Conservation (phyloP, 1,140 invertebrate genomes). For the Drosophila rhopaloa region DNA sequence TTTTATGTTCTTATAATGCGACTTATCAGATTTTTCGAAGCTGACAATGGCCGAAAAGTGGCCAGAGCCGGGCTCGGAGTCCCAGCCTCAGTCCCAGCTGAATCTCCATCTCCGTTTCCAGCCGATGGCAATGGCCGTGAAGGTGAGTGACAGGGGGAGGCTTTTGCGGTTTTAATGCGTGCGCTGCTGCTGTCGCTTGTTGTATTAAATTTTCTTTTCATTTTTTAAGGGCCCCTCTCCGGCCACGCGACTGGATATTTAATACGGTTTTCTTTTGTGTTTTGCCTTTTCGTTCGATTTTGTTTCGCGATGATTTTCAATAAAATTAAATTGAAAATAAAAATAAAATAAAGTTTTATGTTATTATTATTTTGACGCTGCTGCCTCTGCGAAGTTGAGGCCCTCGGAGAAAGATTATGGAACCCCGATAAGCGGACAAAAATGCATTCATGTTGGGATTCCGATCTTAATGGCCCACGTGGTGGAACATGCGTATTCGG, state of each 20-base stretch:
- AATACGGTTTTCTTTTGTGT: constrained; percentile 38
- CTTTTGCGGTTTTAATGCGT: constrained; percentile 72
- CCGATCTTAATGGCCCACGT: constrained; percentile 40
- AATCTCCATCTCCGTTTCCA: constrained; percentile 4
- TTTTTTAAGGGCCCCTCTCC: constrained; percentile 45
- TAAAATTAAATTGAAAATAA: constrained; percentile 83
- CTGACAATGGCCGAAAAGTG: constrained; percentile 82
- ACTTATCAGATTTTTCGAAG: constrained; percentile 80
- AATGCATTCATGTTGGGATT: constrained; percentile 46
- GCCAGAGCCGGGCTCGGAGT: constrained; percentile 15
- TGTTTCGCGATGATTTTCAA: constrained; percentile 74
- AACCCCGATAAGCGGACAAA: constrained; percentile 38
- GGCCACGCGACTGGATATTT: constrained; percentile 71
- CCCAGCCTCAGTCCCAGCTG: neutral
- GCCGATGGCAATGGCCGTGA: constrained; percentile 66
- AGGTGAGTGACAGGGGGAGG: constrained; percentile 55
- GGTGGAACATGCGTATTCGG: constrained; percentile 23
- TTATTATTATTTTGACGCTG: constrained; percentile 81
- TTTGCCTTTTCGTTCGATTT: constrained; percentile 20
- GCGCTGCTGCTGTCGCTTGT: constrained; percentile 46
- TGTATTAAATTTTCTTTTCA: constrained; percentile 69
- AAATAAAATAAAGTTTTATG: constrained; percentile 83
- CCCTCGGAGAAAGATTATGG: constrained; percentile 45
- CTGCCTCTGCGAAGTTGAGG: constrained; percentile 34
- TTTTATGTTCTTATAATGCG: constrained; percentile 83